phyloP scores from a whole-genome alignment of 2,888 invertebrate genomes.

The Acholoe squamosa region DNA sequence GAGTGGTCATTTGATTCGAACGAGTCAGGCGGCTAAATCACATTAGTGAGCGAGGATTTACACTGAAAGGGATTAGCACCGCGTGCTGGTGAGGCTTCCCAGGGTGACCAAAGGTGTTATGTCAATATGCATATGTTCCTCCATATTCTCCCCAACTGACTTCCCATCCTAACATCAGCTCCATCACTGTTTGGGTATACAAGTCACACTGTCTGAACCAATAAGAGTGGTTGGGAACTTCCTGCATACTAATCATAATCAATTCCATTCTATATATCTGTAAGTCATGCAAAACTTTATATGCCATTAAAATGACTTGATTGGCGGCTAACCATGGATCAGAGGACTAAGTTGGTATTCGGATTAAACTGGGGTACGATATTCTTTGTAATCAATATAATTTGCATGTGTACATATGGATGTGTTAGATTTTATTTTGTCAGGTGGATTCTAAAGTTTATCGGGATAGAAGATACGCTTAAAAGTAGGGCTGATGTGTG shows the following conservation, averaged over 20 bases:
- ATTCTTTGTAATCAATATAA: too few species aligned
- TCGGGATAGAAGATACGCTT: background rate
- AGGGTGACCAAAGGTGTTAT: slow-evolving; percentile 41
- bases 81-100: background rate
- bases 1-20: slow-evolving; percentile 53
- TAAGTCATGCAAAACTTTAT: too few species aligned
- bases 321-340: too few species aligned
- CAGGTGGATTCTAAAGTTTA: background rate
- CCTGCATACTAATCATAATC: too few species aligned
- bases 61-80: slow-evolving; percentile 6
- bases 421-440: too few species aligned
- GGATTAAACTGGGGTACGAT: too few species aligned
- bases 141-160: background rate
- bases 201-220: too few species aligned
- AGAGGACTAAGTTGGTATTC: too few species aligned
- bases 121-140: background rate
- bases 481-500: background rate
- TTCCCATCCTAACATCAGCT: background rate
- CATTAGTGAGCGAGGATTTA: slow-evolving; percentile 56
- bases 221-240: too few species aligned
- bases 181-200: background rate
- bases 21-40: slow-evolving; percentile 45
- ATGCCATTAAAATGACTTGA: too few species aligned
- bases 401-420: too few species aligned
- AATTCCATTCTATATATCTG: too few species aligned